Percentiles rank a stretch among this genome's conserved stretches.
These are phyloP conservation scores for Synanceia verrucosa DNA, from an alignment of 2,797 vertebrate species.

Conservation along the genomic window DNA sequence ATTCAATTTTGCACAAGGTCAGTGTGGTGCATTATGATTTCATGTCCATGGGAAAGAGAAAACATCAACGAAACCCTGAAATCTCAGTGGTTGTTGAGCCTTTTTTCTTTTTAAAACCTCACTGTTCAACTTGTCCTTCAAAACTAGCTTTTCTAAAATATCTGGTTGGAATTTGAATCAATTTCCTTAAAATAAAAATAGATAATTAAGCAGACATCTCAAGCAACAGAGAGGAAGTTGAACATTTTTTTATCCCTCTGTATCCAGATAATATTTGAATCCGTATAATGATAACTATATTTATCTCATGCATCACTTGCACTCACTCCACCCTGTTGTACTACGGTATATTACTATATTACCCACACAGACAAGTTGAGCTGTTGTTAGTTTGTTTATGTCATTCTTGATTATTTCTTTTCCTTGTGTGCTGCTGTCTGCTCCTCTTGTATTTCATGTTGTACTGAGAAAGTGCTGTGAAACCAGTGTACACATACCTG, in stretches of 20 bases:
- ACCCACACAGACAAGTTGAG: too few relatives aligned
- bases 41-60: conserved; percentile 36
- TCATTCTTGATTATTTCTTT: too few relatives aligned
- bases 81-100: conserved; percentile 39
- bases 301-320: too few relatives aligned
- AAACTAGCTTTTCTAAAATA: conserved; percentile 36
- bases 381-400: too few relatives aligned
- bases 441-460: too few relatives aligned
- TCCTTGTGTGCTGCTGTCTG: too few relatives aligned
- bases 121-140: conserved; percentile 41
- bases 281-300: too few relatives aligned
- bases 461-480: too few relatives aligned
- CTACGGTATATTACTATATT: too few relatives aligned
- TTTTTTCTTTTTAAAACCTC: conserved; percentile 49
- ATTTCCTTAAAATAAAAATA: conserved; percentile 25
- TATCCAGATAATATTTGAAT: too few relatives aligned
- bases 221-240: conserved; percentile 11
- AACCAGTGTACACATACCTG: too few relatives aligned
- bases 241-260: conserved; percentile 1
- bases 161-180: conserved; percentile 48
- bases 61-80: conserved; percentile 27
- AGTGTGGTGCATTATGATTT: conserved; percentile 28
- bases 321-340: too few relatives aligned
- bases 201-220: conserved; percentile 16
- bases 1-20: conserved; percentile 42